Evolutionary conservation across 1,140 invertebrate genomes (phyloP).

Genomic region (Dinothrombium tinctorium): DNA sequence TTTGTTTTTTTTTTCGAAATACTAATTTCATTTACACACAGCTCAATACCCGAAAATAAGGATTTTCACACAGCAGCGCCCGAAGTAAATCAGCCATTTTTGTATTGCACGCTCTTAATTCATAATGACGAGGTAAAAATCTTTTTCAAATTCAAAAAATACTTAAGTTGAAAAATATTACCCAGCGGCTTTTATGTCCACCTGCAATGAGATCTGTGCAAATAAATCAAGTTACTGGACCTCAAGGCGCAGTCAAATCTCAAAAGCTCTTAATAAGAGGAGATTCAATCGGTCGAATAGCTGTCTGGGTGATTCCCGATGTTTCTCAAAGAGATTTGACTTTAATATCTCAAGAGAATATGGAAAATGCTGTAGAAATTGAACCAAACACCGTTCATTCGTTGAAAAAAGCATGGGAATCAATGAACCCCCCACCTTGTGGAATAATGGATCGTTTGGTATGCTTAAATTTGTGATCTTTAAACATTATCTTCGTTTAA

Average conservation of each 20-base stretch:
- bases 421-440: slow-evolving; percentile 58
- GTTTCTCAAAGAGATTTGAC: slow-evolving; percentile 38
- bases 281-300: slow-evolving; percentile 64
- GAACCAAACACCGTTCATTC: slow-evolving; percentile 16
- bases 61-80: no score
- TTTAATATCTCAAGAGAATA: slow-evolving; percentile 32
- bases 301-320: slow-evolving; percentile 66
- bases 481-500: slow-evolving; percentile 1
- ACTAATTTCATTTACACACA: no score
- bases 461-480: slow-evolving; percentile 13
- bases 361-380: slow-evolving; percentile 20
- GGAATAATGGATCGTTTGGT: slow-evolving; percentile 74
- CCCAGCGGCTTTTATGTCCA: slow-evolving; percentile 64
- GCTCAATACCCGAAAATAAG: no score
- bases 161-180: no score
- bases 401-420: slow-evolving; percentile 55
- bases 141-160: slow-evolving; percentile 6
- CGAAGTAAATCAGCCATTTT: no score
- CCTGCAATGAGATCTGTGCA: slow-evolving; percentile 43
- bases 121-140: no score
- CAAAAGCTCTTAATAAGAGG: slow-evolving; percentile 51
- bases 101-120: no score
- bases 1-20: no score
- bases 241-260: slow-evolving; percentile 33
- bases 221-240: slow-evolving; percentile 16